Base-by-base conservation (phyloP, 2,113 vertebrate species). In the Tor tambroides region DNA sequence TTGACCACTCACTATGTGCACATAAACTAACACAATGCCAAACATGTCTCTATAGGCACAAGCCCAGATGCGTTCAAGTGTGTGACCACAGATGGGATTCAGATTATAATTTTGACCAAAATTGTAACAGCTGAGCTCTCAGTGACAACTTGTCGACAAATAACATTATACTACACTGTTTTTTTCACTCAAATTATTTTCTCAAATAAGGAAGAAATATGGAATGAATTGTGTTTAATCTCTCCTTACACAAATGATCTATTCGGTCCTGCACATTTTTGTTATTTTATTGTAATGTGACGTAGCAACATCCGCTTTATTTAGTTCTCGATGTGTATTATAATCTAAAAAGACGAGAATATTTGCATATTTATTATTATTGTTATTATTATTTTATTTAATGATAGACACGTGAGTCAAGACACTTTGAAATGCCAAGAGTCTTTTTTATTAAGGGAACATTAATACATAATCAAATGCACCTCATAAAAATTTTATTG, bases 401-500 rank as follows among this genome's bases (percentile, higher is more conserved):
- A 89, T 80, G 21, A 87, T 15, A 43, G 41, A 89, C 41, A 85
- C 51, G 21, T n/a, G 56, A 71, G 32, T 67, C 28, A 59, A 91
- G 80, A 84, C 92, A 90, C 92, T 91, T 94, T 92, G 92, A 93
- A 94, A 91, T 94, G 94, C 94, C 93, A 92, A 92, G 93, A 93
- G 95, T 95, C 94, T 94, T 96, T 38, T 97, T 98, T 98, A 98
- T 96, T 97, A 97, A 96, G 94, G 95, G 94, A 95, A 94, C 95
- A 96, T 97, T 97, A 97, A 97, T 97, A 95, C 96, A 96, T 96
- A 98, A 97, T 98, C 97, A 99, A 97, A 97, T 96, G 95, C 97
- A 97, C 97, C 97, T 97, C 97, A 96, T 99, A 98, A 98, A 98
- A 96, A 85, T 96, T 98, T 98, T 98, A 99, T 98, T 97, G 97